Evolutionary conservation across 2,797 vertebrate genomes (phyloP).

Genomic region (Enteromius afrohamiltoni): DNA sequence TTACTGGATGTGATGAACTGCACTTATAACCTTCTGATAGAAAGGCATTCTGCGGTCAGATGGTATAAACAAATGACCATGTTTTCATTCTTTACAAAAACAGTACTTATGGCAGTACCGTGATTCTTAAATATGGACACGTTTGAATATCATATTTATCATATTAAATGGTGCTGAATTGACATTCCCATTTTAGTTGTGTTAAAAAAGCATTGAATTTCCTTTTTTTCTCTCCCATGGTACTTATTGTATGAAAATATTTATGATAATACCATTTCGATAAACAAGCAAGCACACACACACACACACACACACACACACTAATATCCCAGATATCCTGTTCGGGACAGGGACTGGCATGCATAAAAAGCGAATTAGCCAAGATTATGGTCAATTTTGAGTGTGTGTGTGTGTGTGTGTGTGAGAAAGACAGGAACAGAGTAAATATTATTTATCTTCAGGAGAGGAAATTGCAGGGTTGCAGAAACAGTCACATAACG

Average conservation of each 20-base stretch:
- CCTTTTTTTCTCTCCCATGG: background rate
- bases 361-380: background rate
- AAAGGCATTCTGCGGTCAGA: background rate
- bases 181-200: background rate
- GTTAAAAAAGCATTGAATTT: background rate
- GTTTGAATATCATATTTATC: background rate
- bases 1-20: slow-evolving; percentile 33
- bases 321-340: background rate
- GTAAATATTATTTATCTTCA: background rate
- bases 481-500: background rate
- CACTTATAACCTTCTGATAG: background rate
- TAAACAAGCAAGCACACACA: slow-evolving; percentile 7
- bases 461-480: background rate
- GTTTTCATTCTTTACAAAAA: background rate
- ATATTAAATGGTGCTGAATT: background rate
- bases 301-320: background rate
- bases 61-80: background rate
- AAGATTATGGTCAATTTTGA: background rate
- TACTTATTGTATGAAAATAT: background rate
- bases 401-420: slow-evolving; percentile 30
- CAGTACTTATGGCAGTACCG: background rate
- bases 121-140: background rate
- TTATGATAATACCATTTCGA: slow-evolving; percentile 7
- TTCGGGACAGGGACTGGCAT: background rate
- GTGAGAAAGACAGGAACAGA: background rate